Conservation (phyloP, 2,888 invertebrate species). For the Agriopis leucophaearia region DNA sequence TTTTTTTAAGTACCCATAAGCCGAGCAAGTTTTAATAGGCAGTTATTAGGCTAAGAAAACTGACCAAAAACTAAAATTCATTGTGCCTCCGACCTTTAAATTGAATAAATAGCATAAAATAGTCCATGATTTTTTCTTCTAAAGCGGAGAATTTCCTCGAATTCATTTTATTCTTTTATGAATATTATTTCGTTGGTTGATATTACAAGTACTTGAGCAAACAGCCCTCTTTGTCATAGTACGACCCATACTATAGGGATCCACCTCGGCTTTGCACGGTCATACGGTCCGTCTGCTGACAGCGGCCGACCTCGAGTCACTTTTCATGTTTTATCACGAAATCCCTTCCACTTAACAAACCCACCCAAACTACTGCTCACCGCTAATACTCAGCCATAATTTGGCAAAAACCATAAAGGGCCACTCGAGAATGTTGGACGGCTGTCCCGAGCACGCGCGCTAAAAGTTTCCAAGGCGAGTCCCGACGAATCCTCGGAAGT, state of each 20-base stretch:
- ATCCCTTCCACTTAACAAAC: slow-evolving; percentile 32
- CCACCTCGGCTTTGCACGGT: background rate
- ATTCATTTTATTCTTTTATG: slow-evolving; percentile 37
- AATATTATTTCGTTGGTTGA: slow-evolving; percentile 33
- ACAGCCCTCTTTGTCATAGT: background rate
- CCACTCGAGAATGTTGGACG: slow-evolving; percentile 66
- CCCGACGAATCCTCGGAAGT: slow-evolving; percentile 75
- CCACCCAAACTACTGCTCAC: slow-evolving; percentile 24
- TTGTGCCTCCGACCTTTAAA: slow-evolving; percentile 28
- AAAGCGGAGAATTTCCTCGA: slow-evolving; percentile 31
- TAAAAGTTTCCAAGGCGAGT: slow-evolving; percentile 66
- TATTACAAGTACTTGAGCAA: slow-evolving; percentile 1
- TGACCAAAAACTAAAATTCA: slow-evolving; percentile 27
- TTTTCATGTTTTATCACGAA: slow-evolving; percentile 34
- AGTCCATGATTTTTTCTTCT: slow-evolving; percentile 39
- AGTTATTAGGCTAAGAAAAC: background rate
- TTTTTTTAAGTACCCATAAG: too few relatives aligned
- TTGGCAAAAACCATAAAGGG: slow-evolving; percentile 64
- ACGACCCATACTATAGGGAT: background rate
- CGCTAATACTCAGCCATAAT: slow-evolving; percentile 47
- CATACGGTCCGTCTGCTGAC: background rate
- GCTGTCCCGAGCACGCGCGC: slow-evolving; percentile 71
- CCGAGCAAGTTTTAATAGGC: background rate
- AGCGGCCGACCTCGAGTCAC: slow-evolving; percentile 9
- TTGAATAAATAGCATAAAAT: slow-evolving; percentile 39